Evolutionary conservation across 2,113 vertebrate species (phyloP), one percentile per base, ranked within the genome.

Genomic region (Ceyx cyanopectus): DNA sequence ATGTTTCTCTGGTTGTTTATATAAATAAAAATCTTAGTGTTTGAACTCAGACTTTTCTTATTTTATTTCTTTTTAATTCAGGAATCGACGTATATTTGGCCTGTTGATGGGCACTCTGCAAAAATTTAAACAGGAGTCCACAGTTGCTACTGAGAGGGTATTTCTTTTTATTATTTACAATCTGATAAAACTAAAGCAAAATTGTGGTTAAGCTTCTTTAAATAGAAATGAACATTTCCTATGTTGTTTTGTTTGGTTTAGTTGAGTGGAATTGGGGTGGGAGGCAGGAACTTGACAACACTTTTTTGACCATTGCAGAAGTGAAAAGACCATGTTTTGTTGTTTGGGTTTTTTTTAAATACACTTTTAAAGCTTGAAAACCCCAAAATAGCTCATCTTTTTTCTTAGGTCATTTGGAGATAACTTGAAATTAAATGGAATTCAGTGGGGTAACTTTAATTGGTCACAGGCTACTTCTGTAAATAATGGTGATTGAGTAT

Each of bases 1-100:
- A 80, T n/a, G 48, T 60, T 87, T 85, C 24, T 79, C 37, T 78
- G 65, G 29, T 54, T 84, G 43, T 77, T 85, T 72, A 61, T 72
- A n/a, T n/a, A 75, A 80, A 48, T 77, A 53, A 67, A 92, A 87
- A 18, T 43, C 12, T 16, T 37, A 11, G 22, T 77, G 32, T 20
- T 92, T 69, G 54, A 81, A 78, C 32, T 92, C 58, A 62, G 34
- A n/a, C 45, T 81, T 63, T 85, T 90, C 37, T 68, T 83, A 65
- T 83, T 41, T 32, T 40, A 60, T 90, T 75, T 81, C 85, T 63
- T 46, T 73, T 74, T 9, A 46, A 29, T 81, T 85, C 94, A 99
- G 99, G 97, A 99, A 99, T 98, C 98, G 99, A 96, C 99, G 99
- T 94, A 99, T 99, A 99, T 99, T 99, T 96, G 99, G 99, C 98